These are phyloP conservation scores for Drosophila mimica DNA, from an alignment of 2,888 invertebrate genomes.

Conservation along the genomic window DNA sequence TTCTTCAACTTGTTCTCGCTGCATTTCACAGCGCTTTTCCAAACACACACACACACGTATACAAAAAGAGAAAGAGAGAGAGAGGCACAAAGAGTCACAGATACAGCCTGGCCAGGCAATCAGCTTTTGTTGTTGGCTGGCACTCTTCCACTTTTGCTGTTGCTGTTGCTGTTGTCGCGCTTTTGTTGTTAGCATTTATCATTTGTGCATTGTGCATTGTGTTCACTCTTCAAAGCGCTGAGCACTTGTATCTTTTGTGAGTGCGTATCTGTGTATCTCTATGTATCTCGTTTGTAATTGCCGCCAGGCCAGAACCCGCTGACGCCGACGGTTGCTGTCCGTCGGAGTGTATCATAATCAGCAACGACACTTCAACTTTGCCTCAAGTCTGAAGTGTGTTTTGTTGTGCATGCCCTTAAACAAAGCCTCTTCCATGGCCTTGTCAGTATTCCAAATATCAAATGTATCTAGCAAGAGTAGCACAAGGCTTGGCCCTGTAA, in stretches of 20 bases:
- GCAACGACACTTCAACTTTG: constrained; percentile 53
- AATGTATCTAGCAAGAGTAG: background rate
- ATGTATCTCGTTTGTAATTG: constrained; percentile 56
- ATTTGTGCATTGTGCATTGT: constrained; percentile 57
- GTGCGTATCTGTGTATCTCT: constrained; percentile 45
- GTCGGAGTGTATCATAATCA: constrained; percentile 72
- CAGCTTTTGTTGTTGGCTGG: constrained; percentile 57
- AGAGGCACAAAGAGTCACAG: constrained; percentile 28
- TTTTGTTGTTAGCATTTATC: constrained; percentile 63
- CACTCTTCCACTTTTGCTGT: constrained; percentile 45
- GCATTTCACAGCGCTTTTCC: constrained; percentile 66
- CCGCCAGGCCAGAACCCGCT: constrained; percentile 47
- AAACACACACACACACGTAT: constrained; percentile 20
- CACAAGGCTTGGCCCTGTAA: constrained; percentile 3
- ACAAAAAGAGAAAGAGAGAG: constrained; percentile 9
- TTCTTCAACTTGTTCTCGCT: constrained; percentile 69
- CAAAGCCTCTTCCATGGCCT: constrained; percentile 19
- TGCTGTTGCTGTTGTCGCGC: constrained; percentile 41
- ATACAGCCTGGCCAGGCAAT: constrained; percentile 59
- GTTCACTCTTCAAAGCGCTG: constrained; percentile 6
- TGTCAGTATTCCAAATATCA: constrained; percentile 23
- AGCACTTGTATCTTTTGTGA: constrained; percentile 52
- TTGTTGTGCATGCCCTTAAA: constrained; percentile 18
- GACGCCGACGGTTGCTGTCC: constrained; percentile 66
- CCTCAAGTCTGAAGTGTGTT: constrained; percentile 20